phyloP scores from a whole-genome alignment of 2,888 invertebrate genomes.

The Drosophila ezoana region DNA sequence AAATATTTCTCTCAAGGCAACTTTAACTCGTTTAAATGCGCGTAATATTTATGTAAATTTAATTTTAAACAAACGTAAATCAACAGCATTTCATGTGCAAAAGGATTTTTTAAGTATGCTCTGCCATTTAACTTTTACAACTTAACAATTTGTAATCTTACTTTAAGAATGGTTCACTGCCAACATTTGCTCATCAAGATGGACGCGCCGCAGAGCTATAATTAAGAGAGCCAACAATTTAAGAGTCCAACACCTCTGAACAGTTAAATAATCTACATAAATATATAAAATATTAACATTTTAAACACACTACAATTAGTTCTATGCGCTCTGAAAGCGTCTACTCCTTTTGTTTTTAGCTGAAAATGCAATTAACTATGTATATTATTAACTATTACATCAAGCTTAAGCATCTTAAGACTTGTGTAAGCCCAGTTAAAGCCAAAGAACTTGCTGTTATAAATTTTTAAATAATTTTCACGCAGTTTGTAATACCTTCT shows the following conservation, averaged over 20 bases:
- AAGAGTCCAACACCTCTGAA: conserved; percentile 17
- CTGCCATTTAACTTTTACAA: too few relatives aligned
- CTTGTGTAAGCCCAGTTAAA: conserved; percentile 18
- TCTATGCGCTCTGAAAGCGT: not conserved
- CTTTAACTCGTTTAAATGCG: too few relatives aligned
- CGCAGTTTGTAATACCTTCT: conserved; percentile 33
- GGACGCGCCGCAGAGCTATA: not conserved
- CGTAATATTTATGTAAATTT: not conserved
- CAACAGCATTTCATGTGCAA: not conserved
- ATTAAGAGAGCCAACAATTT: conserved; percentile 3
- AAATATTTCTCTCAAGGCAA: too few relatives aligned
- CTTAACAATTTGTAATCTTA: not conserved
- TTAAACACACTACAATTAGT: not conserved
- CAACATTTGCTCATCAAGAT: too few relatives aligned
- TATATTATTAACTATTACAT: conserved; percentile 55
- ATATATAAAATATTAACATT: conserved; percentile 22
- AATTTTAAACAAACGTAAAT: not conserved
- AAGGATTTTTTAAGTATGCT: too few relatives aligned
- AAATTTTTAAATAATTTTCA: conserved; percentile 60
- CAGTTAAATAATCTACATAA: conserved; percentile 26
- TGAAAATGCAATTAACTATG: conserved; percentile 38
- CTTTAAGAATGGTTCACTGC: too few relatives aligned
- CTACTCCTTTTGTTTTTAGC: not conserved
- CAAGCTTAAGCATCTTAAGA: conserved; percentile 37
- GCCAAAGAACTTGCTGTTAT: conserved; percentile 33